Evolutionary conservation across 2,113 vertebrate species (phyloP), one percentile per base, ranked within the genome.

Genomic region (Carassius carassius): DNA sequence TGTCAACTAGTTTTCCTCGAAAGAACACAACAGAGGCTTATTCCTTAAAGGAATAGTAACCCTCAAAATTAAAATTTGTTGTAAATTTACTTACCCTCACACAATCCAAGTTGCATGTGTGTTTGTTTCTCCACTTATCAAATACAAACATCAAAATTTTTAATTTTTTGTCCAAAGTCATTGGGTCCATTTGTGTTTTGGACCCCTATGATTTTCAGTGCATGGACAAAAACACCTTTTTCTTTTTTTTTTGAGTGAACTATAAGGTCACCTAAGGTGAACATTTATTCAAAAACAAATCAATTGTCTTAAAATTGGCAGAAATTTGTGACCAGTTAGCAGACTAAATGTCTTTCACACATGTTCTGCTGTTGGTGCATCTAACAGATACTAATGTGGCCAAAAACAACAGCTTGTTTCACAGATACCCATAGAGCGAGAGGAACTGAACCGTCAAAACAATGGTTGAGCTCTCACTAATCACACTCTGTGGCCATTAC

Each of bases 351-450:
- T 35, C 51, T 62, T 62, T 69, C 60, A 80, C 21, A 74, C 84
- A 23, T 49, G 60, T 60, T 51, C 47, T 69, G 70, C 51, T 32
- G 7, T 41, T 12, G 29, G 62, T 51, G 56, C 9, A 70, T 41
- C 19, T 70, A 41, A 21, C 10, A 49, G 25, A 41, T 63, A 21
- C 16, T 44, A 21, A 19, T 37, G 41, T 10, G 25, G 63, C 56
- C 79, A 82, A 85, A 77, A 73, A 78, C 17, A 73, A 65, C 79
- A 82, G 79, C 16, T 60, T 78, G 54, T 60, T 51, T 23, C 5
- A 5, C n/a, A 78, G 19, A 72, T 62, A 81, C 17, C 56, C 58
- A 11, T n/a, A 37, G 14, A 81, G 72, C 29, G 19, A 80, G 32
- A 63, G 47, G 21, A 77, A 78, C 73, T 54, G 13, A 35, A 19